These are phyloP conservation scores for Sialia sialis DNA, from an alignment of 2,113 vertebrate species.

Conservation along the genomic window DNA sequence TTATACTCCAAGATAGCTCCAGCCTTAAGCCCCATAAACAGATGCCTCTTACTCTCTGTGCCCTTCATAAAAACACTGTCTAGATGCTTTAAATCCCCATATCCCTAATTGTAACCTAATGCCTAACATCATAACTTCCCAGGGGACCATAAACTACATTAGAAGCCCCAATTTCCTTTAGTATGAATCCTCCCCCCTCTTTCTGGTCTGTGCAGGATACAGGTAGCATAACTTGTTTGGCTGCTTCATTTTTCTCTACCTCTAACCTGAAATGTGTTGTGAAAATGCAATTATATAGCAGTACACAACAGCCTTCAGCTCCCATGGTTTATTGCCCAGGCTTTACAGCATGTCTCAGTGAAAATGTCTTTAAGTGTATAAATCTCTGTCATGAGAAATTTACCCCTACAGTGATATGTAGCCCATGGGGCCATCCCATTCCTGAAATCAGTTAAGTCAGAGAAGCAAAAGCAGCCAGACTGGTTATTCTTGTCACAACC, in stretches of 20 bases:
- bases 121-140: neutral
- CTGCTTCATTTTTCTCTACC: neutral
- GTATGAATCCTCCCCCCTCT: neutral
- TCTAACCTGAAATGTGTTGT: neutral
- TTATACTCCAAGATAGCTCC: neutral
- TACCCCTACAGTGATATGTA: neutral
- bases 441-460: constrained; percentile 17
- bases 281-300: neutral
- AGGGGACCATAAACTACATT: neutral
- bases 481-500: constrained; percentile 31
- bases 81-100: neutral
- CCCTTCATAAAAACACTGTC: neutral
- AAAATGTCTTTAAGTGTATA: constrained; percentile 6
- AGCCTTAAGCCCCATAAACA: neutral
- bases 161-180: neutral
- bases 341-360: neutral
- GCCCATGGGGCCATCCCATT: neutral
- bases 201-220: neutral
- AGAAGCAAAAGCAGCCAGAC: constrained; percentile 1
- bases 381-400: neutral
- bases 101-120: neutral
- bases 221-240: neutral
- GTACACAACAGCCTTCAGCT: neutral
- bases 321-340: neutral
- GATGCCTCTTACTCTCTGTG: neutral